Percentiles rank a stretch among this genome's conserved stretches.
These are phyloP conservation scores for Microchirus variegatus DNA, from an alignment of 2,797 vertebrate genomes.

Conservation along the genomic window DNA sequence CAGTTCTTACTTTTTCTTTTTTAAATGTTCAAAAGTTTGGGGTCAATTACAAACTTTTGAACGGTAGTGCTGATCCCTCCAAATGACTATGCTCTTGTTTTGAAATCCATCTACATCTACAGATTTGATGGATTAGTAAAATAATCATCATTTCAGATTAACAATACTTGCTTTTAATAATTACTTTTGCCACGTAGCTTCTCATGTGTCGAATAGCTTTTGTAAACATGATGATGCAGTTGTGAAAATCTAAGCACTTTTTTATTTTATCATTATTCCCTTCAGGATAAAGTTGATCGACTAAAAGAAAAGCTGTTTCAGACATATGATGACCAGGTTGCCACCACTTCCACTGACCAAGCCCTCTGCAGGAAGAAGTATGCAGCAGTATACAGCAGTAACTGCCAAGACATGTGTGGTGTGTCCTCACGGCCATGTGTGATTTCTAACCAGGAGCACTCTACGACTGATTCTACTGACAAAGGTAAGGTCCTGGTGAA, in stretches of 20 bases:
- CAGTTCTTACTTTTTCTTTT: neutral
- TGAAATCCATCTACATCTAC: too few species aligned
- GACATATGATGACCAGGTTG: slow-evolving; percentile 59
- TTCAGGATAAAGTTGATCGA: slow-evolving; percentile 47
- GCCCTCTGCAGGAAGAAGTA: slow-evolving; percentile 78
- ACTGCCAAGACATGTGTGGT: slow-evolving; percentile 61
- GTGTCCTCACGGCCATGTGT: slow-evolving; percentile 46
- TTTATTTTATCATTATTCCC: slow-evolving; percentile 7
- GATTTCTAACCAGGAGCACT: slow-evolving; percentile 37
- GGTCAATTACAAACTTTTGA: too few species aligned
- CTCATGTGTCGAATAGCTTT: too few species aligned
- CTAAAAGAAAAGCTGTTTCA: slow-evolving; percentile 37
- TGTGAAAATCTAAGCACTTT: neutral
- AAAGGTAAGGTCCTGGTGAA: slow-evolving; percentile 45
- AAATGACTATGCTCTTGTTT: too few species aligned
- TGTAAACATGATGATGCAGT: neutral
- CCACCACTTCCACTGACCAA: slow-evolving; percentile 86
- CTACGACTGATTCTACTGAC: slow-evolving; percentile 17
- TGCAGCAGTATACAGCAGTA: slow-evolving; percentile 75
- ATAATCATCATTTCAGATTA: too few species aligned
- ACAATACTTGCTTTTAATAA: too few species aligned
- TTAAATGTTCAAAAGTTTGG: too few species aligned
- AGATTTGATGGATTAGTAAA: too few species aligned
- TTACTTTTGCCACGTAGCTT: too few species aligned
- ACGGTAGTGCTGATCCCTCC: too few species aligned